Conservation (phyloP, 2,113 vertebrate species). For the Sorex araneus region DNA sequence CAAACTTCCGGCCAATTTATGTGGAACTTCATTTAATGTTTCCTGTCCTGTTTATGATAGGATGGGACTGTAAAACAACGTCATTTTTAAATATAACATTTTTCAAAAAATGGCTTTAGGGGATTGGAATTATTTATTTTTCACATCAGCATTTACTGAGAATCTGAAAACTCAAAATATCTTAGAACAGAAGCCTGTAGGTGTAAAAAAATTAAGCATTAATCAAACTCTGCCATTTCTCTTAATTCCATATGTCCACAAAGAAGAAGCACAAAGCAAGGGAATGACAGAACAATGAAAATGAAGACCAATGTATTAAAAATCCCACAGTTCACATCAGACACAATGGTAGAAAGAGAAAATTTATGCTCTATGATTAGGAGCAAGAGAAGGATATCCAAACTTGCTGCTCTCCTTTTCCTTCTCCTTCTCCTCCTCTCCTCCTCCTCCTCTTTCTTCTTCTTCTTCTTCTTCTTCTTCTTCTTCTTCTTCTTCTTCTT, state of each 20-base stretch:
- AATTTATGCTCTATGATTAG: constrained; percentile 21
- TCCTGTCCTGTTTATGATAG: background rate
- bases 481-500: no score
- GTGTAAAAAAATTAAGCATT: constrained; percentile 33
- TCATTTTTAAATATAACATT: background rate
- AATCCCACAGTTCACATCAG: background rate
- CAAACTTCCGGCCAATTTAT: constrained; percentile 12
- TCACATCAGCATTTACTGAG: constrained; percentile 45
- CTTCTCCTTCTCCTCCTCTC: no score
- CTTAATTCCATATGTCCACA: constrained; percentile 31
- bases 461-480: no score
- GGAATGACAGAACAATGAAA: constrained; percentile 34
- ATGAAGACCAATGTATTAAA: constrained; percentile 8
- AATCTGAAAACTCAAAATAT: constrained; percentile 47
- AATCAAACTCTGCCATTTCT: constrained; percentile 41
- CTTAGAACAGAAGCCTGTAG: constrained; percentile 14
- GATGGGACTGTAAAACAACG: constrained; percentile 46
- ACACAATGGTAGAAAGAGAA: background rate
- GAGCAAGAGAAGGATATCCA: background rate
- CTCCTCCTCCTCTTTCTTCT: no score
- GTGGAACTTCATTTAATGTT: constrained; percentile 29
- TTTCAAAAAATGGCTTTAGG: constrained; percentile 28
- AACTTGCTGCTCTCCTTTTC: no score
- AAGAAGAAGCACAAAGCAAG: constrained; percentile 23
- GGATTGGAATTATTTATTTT: constrained; percentile 26